Conservation (phyloP, 2,113 vertebrate species). For the Petromus typicus region DNA sequence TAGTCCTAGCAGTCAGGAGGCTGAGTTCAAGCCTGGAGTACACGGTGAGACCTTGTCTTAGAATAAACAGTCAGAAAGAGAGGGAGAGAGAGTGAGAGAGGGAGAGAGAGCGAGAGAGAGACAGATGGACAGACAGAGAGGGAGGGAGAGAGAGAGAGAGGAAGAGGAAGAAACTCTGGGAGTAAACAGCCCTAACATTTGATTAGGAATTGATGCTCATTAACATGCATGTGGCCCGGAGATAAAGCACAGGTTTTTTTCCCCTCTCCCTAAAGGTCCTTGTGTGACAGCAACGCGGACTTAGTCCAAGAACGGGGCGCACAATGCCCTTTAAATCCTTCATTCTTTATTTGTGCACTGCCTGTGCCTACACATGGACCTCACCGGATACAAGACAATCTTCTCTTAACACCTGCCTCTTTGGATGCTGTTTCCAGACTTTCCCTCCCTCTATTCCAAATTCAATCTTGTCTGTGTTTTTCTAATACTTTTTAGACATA, state of each 20-base stretch:
- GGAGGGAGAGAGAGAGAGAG: neutral
- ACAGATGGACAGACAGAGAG: too few species aligned
- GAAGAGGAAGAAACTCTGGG: neutral
- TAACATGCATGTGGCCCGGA: neutral
- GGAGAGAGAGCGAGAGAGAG: too few species aligned
- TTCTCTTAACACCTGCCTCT: neutral
- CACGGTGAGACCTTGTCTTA: neutral
- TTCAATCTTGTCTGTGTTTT: neutral
- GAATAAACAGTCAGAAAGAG: neutral
- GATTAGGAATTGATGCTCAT: neutral
- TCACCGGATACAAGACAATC: neutral
- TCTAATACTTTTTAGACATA: neutral
- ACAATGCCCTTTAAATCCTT: neutral
- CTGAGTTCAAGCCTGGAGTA: neutral
- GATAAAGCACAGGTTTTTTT: neutral
- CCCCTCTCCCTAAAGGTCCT: neutral
- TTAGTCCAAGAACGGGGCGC: neutral
- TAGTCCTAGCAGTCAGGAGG: neutral
- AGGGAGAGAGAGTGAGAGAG: too few species aligned
- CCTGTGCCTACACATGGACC: neutral
- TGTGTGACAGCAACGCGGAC: neutral
- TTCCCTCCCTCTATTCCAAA: neutral
- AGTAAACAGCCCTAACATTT: neutral
- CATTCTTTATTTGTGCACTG: neutral
- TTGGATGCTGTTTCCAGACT: neutral